These are phyloP conservation scores for Lepas anatifera DNA, from an alignment of 2,888 invertebrate species.

Conservation along the genomic window DNA sequence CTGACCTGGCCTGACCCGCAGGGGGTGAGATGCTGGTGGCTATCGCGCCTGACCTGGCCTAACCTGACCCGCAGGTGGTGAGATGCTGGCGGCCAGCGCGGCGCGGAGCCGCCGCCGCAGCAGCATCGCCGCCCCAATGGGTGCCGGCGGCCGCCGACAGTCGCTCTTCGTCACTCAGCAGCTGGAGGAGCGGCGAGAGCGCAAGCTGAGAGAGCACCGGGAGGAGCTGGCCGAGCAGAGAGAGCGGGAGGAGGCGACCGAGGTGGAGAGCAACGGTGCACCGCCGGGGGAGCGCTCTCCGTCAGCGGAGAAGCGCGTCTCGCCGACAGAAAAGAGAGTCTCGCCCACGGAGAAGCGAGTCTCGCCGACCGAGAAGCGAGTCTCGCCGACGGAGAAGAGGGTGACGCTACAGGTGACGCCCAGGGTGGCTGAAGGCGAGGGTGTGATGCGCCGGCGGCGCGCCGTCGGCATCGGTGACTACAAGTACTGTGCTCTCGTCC, in stretches of 20 bases:
- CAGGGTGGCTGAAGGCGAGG: slow-evolving; percentile 36
- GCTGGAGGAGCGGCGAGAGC: slow-evolving; percentile 14
- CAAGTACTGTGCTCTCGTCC: slow-evolving; percentile 80
- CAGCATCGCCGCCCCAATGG: not conserved
- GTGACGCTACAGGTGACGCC: slow-evolving; percentile 24
- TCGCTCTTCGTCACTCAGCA: not conserved
- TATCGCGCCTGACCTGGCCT: too few species aligned
- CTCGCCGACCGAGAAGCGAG: not conserved
- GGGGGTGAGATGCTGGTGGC: too few species aligned
- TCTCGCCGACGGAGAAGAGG: slow-evolving; percentile 18
- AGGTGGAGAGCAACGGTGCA: slow-evolving; percentile 6
- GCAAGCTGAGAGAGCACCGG: slow-evolving; percentile 5
- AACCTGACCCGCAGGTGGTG: too few species aligned
- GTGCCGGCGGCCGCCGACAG: not conserved
- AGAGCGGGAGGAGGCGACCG: not conserved
- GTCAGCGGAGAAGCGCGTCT: slow-evolving; percentile 21
- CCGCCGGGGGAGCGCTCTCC: not conserved
- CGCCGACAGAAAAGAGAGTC: too few species aligned
- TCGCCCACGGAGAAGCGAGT: not conserved
- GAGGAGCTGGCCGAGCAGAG: slow-evolving; percentile 13
- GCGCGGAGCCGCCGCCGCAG: not conserved
- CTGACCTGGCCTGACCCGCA: too few species aligned
- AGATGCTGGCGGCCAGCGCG: slow-evolving; percentile 2
- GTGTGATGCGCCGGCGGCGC: slow-evolving; percentile 46
- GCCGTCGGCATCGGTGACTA: slow-evolving; percentile 76